Percentiles rank a stretch among this genome's conserved stretches.
phyloP scores from a whole-genome alignment of 2,113 vertebrate genomes.

The Chamaea fasciata region DNA sequence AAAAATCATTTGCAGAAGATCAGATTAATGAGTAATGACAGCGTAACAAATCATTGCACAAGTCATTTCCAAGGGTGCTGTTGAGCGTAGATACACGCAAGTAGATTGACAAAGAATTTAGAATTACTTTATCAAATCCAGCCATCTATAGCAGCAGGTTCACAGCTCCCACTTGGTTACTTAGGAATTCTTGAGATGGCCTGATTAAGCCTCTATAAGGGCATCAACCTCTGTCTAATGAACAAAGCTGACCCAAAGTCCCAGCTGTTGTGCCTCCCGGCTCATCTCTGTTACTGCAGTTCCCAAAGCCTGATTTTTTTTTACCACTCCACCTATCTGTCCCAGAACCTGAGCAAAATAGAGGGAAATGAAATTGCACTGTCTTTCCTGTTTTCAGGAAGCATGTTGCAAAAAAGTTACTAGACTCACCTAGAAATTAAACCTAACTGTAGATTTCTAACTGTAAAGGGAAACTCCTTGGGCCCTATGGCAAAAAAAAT shows the following conservation, averaged over 20 bases:
- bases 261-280: background rate
- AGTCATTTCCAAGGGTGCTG: slow-evolving; percentile 17
- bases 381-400: background rate
- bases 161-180: background rate
- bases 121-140: background rate
- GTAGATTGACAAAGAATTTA: background rate
- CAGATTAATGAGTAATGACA: slow-evolving; percentile 52
- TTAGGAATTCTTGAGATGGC: background rate
- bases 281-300: background rate
- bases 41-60: background rate
- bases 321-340: background rate
- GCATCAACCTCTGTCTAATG: background rate
- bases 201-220: background rate
- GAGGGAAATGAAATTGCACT: background rate
- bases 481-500: background rate
- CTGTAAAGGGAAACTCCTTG: background rate
- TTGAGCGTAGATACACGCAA: background rate
- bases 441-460: background rate
- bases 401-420: background rate
- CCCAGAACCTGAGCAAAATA: background rate
- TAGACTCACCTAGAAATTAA: background rate
- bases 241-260: background rate
- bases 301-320: background rate
- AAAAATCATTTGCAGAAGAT: slow-evolving; percentile 43
- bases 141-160: slow-evolving; percentile 1